Conservation (phyloP, 1,140 invertebrate species). For the Acromyrmex heyeri region DNA sequence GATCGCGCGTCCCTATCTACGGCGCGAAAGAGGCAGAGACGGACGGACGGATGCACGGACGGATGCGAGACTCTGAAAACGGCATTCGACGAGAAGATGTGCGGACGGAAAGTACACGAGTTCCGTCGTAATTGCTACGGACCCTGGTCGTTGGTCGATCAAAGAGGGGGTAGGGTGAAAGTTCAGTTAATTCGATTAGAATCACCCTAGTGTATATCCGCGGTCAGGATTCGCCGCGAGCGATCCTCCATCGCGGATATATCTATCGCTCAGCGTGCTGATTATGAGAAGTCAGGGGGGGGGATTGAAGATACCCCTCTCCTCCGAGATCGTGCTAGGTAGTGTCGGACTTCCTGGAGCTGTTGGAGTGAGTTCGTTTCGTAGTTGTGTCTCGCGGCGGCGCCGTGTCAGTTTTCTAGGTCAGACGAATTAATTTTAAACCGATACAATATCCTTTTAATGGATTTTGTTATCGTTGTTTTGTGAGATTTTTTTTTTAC, state of each 20-base stretch:
- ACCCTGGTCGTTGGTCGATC: slow-evolving; percentile 65
- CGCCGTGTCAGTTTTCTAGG: slow-evolving; percentile 39
- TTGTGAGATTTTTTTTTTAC: background rate
- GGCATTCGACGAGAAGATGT: background rate
- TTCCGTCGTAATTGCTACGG: slow-evolving; percentile 73
- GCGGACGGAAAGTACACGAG: slow-evolving; percentile 56
- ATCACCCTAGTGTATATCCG: slow-evolving; percentile 76
- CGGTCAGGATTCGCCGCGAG: slow-evolving; percentile 76
- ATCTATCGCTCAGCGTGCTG: slow-evolving; percentile 60
- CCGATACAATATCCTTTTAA: background rate
- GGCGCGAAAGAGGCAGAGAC: background rate
- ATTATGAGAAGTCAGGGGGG: slow-evolving; percentile 60
- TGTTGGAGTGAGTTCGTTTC: slow-evolving; percentile 46
- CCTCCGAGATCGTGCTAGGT: slow-evolving; percentile 52
- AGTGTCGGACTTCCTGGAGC: slow-evolving; percentile 66
- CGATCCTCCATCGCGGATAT: slow-evolving; percentile 62
- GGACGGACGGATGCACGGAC: background rate
- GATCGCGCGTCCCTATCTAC: background rate
- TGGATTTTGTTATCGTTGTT: background rate
- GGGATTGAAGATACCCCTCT: slow-evolving; percentile 19
- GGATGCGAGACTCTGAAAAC: slow-evolving; percentile 23
- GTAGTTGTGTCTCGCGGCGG: slow-evolving; percentile 35
- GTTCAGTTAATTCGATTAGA: slow-evolving; percentile 83
- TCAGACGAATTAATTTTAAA: slow-evolving; percentile 39
- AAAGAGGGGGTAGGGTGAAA: slow-evolving; percentile 76